These are phyloP conservation scores for Cerceris ruficornis DNA, from an alignment of 2,888 invertebrate genomes.

Conservation along the genomic window DNA sequence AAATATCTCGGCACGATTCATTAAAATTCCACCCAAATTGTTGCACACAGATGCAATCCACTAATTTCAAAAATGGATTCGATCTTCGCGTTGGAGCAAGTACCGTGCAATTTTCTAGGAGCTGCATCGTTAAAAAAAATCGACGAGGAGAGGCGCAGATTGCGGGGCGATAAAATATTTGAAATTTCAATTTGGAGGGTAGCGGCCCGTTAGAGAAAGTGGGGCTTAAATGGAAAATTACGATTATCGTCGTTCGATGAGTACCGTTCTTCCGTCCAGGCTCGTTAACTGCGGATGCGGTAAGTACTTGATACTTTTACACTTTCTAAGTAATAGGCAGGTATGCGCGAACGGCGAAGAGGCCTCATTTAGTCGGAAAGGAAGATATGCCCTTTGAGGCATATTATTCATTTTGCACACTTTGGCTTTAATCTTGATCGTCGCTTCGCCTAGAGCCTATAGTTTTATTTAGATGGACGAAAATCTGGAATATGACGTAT, in stretches of 20 bases:
- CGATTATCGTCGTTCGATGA: constrained; percentile 5
- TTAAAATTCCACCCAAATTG: neutral
- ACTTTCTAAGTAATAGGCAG: constrained; percentile 4
- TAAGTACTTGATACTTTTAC: neutral
- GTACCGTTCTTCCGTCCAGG: constrained; percentile 30
- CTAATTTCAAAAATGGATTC: too few relatives aligned
- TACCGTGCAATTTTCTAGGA: too few relatives aligned
- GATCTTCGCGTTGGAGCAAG: too few relatives aligned
- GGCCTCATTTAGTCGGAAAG: neutral
- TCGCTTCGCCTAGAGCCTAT: too few relatives aligned
- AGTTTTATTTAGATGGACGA: too few relatives aligned
- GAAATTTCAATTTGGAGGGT: neutral
- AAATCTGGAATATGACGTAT: too few relatives aligned
- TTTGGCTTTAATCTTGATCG: too few relatives aligned
- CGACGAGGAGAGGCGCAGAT: neutral
- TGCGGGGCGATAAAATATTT: neutral
- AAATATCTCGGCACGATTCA: neutral
- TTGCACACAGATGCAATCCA: neutral
- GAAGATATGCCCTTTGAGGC: too few relatives aligned
- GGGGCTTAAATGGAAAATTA: neutral
- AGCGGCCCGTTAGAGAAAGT: neutral
- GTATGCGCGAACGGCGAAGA: constrained; percentile 4
- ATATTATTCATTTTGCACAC: too few relatives aligned
- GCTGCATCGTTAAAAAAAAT: neutral
- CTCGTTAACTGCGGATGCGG: constrained; percentile 27